These are phyloP conservation scores for Ammodytes dubius DNA, from an alignment of 2,113 vertebrate genomes.

Conservation along the genomic window DNA sequence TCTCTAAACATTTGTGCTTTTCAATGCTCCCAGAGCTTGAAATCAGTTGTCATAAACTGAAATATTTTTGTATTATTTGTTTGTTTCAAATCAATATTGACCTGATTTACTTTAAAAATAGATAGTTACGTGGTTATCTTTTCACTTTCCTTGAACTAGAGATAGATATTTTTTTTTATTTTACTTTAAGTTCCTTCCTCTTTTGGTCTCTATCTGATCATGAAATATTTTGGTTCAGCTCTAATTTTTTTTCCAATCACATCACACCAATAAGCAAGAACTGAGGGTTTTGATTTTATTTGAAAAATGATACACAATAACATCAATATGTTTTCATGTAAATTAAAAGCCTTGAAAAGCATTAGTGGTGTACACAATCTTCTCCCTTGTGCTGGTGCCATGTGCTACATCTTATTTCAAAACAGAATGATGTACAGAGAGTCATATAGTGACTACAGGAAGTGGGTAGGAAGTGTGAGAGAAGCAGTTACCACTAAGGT, in stretches of 20 bases:
- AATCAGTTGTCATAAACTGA: background rate
- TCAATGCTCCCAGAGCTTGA: background rate
- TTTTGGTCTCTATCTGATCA: background rate
- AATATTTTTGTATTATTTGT: background rate
- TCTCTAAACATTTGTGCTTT: background rate
- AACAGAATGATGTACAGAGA: constrained; percentile 26
- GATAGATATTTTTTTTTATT: background rate
- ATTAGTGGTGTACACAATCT: background rate
- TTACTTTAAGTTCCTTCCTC: background rate
- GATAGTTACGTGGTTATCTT: background rate
- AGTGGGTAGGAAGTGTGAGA: background rate
- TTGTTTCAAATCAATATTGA: background rate
- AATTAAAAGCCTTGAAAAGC: constrained; percentile 53
- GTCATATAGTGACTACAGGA: background rate
- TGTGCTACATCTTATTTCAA: constrained; percentile 46
- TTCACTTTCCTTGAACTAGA: background rate
- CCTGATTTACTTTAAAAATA: background rate
- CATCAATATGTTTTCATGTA: constrained; percentile 36
- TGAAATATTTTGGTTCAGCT: background rate
- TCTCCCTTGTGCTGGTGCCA: constrained; percentile 28
- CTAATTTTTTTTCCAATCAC: background rate
- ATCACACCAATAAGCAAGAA: constrained; percentile 22
- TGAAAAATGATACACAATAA: constrained; percentile 66
- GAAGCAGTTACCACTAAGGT: background rate
- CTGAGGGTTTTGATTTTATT: constrained; percentile 69